Evolutionary conservation across 37 sponge, comb jelly and placozoan species (phyloP).

Genomic region (Ianthella basta): DNA sequence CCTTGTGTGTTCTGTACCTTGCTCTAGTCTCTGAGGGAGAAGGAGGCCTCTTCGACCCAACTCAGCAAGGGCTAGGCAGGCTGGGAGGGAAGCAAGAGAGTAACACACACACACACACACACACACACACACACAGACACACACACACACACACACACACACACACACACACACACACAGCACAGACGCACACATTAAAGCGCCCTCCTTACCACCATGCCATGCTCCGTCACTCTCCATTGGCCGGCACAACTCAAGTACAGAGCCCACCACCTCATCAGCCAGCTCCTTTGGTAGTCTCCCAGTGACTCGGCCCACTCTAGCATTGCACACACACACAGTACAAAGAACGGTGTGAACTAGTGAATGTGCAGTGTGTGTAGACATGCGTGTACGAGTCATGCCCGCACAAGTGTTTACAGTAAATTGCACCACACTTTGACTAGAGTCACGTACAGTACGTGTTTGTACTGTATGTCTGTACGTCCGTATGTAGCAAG

Average conservation of each 20-base stretch:
- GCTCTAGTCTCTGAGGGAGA: conserved; percentile 77
- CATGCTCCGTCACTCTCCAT: conserved; percentile 69
- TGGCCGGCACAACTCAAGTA: conserved; percentile 52
- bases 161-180: conserved; percentile 39
- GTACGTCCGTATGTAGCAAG: too few species aligned
- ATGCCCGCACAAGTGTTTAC: too few species aligned
- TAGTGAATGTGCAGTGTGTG: too few species aligned
- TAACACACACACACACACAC: conserved; percentile 45
- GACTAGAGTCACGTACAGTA: too few species aligned
- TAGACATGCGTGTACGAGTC: too few species aligned
- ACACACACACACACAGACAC: conserved; percentile 49
- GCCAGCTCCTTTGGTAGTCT: conserved; percentile 78
- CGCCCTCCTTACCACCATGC: conserved; percentile 69
- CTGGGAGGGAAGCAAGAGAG: conserved; percentile 34
- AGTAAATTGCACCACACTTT: too few species aligned
- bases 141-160: conserved; percentile 36
- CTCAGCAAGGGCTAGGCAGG: conserved; percentile 96
- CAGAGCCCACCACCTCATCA: conserved; percentile 81
- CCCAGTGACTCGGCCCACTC: conserved; percentile 83
- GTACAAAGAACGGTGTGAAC: too few species aligned
- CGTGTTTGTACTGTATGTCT: too few species aligned
- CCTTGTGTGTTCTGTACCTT: conserved; percentile 46
- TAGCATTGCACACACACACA: conserved; percentile 16
- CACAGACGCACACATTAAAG: neutral
- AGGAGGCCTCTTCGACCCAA: conserved; percentile 96